Conservation (phyloP, 53 echinoderm and acorn worm species). For the Echinometra lucunter region DNA sequence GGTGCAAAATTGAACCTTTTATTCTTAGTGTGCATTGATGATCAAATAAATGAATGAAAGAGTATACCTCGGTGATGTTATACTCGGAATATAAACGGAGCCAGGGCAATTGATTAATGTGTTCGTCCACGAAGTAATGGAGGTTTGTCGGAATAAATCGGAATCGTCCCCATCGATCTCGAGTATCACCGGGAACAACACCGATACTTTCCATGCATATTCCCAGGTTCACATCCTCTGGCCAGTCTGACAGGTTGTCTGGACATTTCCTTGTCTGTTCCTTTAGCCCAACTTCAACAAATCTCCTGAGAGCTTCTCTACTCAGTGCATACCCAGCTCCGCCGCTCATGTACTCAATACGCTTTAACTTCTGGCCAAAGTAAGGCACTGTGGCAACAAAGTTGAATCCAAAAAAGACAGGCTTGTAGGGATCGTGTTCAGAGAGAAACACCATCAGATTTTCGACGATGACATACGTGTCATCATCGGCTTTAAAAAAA, state of each 20-base stretch:
- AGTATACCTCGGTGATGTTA: neutral
- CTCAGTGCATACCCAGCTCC: constrained; percentile 93
- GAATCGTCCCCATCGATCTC: constrained; percentile 68
- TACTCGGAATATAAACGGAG: neutral
- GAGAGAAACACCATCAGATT: constrained; percentile 84
- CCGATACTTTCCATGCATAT: constrained; percentile 84
- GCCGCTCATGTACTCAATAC: constrained; percentile 91
- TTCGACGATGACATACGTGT: constrained; percentile 83
- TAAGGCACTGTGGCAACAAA: constrained; percentile 2
- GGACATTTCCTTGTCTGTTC: constrained; percentile 63
- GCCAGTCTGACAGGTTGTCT: constrained; percentile 50
- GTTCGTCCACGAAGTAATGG: neutral
- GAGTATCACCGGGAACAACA: constrained; percentile 78
- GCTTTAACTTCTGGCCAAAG: neutral
- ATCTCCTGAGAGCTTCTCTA: constrained; percentile 72
- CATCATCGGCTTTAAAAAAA: constrained; percentile 94
- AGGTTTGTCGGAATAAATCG: constrained; percentile 65
- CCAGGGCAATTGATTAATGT: neutral
- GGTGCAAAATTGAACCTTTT: no score
- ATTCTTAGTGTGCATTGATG: no score
- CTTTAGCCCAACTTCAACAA: constrained; percentile 73
- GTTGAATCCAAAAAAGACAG: constrained; percentile 81
- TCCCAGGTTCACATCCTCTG: constrained; percentile 88
- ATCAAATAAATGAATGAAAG: neutral
- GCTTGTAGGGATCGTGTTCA: constrained; percentile 72